phyloP scores from a whole-genome alignment of 37 sponge, comb jelly and placozoan species.

The Oopsacas minuta region DNA sequence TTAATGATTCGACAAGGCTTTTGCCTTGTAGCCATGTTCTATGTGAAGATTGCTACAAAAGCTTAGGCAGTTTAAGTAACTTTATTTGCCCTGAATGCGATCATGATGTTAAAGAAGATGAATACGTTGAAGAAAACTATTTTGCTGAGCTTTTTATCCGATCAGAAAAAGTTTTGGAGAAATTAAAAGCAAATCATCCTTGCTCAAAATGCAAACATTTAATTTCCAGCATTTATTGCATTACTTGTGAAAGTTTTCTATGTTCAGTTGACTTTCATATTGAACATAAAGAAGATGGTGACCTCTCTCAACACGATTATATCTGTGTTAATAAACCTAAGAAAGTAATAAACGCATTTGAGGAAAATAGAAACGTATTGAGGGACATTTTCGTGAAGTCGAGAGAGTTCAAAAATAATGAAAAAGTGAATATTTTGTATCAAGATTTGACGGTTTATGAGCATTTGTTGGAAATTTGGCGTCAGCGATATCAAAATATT shows the following conservation, averaged over 20 bases:
- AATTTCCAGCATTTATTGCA: not conserved
- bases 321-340: not conserved
- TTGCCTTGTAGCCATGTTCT: not conserved
- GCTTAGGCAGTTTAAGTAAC: not conserved
- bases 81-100: not conserved
- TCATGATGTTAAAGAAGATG: not conserved
- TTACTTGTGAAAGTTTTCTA: not conserved
- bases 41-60: not conserved
- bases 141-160: not conserved
- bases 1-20: not conserved
- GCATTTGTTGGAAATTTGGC: not conserved
- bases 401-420: not conserved
- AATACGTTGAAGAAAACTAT: not conserved
- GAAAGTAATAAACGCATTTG: not conserved
- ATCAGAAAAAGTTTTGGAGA: not conserved
- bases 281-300: not conserved
- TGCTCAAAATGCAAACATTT: not conserved
- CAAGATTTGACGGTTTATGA: not conserved
- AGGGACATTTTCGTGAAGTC: not conserved
- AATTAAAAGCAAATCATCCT: not conserved
- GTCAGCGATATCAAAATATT: not conserved
- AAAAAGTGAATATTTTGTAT: not conserved
- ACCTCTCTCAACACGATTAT: not conserved
- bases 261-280: conserved; percentile 5
- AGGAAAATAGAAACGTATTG: not conserved